Base-by-base conservation (phyloP, 1,140 invertebrate species). In the Eubasilissa regina region DNA sequence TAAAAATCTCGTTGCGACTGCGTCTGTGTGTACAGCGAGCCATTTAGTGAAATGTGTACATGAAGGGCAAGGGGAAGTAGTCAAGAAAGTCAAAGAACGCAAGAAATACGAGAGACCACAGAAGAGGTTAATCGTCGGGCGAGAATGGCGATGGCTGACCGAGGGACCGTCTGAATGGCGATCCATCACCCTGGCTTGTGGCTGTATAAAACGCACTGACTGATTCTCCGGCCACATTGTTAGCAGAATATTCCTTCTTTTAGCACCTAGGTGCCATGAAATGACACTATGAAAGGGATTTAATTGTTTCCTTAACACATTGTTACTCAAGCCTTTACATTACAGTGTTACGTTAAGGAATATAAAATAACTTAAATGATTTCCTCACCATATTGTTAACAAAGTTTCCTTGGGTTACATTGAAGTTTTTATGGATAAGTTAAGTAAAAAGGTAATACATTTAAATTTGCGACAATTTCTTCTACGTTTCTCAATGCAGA, bases 291-390 rank as follows among this genome's bases (percentile, higher is more conserved):
- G 19, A 35, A 64, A 64, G 43, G 64, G 43, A 47, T 68, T 68
- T 68, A 68, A 68, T 68, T 68, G 64, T 68, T 68, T 68, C n/a
- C 64, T 47, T 44, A 19, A 21, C 64, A 68, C 44, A 68, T 68
- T 68, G 64, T 68, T 68, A 13, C 60, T 58, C 60, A 21, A 64
- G 13, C 0, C 64, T 45, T 66, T 68, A 68, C 11, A 6, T 35
- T 35, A 6, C 25, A n/a, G n/a, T n/a, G 1, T 35, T 35, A 35
- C 48, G 48, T 15, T 51, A 12, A 8, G 9, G 8, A 51, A 51
- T 51, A 51, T 15, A 15, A 12, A 51, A 13, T 51, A 35, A 12
- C n/a, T 15, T 51, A 8, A 51, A 51, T 8, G n/a, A 13, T 51
- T 3, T 15, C 1, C n/a, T 15, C 48, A 8, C 48, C 25, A 35